Evolutionary conservation across 2,113 vertebrate species (phyloP), one percentile per base, ranked within the genome.

Genomic region (Edolisoma coerulescens): DNA sequence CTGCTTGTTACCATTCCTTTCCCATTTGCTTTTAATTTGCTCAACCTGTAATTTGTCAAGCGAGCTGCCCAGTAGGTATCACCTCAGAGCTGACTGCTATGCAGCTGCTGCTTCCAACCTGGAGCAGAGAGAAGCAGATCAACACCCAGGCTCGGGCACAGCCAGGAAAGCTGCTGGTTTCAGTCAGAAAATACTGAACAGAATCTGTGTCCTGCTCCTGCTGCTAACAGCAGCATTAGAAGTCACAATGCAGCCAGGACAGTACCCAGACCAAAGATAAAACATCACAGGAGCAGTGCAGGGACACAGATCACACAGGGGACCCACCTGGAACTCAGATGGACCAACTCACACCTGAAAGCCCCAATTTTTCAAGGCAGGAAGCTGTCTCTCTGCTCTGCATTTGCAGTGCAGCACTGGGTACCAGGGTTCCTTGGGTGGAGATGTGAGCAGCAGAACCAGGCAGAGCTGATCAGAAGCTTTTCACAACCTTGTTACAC

Each of bases 111-210:
- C 45, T 83, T 87, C 83, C 50, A 79, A 60, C 78, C 75, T 57
- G 85, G 44, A 91, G 61, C 67, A 77, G 84, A 59, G 20, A 90
- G 37, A 78, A 87, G 22, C 28, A 30, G 2, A 57, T 30, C 81
- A 89, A 39, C 90, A 68, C 11, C 41, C 47, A 53, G 84, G 7
- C 57, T 76, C 57, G 41, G 83, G 74, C 28, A n/a, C 32, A 85
- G 90, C 57, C 94, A 85, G 85, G 20, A 80, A 35, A 92, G n/a
- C 61, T 90, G 84, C 39, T 76, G 60, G 32, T 76, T 79, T 44
- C 82, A 41, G 69, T 10, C 32, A 61, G 61, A 79, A 76, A 89
- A 89, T 17, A 11, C 49, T 16, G 42, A 84, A 39, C 21, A 32
- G 27, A 60, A 83, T 35, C 30, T 2, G 6, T 45, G 53, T 18